Conservation (phyloP, 2,797 vertebrate species). For the Characodon lateralis region DNA sequence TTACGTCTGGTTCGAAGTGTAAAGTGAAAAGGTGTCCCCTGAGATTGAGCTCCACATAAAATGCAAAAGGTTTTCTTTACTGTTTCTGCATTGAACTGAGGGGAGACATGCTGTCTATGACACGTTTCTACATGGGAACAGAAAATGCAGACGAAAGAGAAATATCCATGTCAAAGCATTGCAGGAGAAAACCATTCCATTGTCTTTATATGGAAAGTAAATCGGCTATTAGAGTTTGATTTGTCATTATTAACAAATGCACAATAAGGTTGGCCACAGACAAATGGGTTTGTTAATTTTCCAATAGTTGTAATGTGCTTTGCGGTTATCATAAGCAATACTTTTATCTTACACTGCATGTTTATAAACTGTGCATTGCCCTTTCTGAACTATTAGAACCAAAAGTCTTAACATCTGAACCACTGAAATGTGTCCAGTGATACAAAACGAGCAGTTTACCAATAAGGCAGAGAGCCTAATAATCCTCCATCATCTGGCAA, state of each 20-base stretch:
- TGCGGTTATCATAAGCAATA: conserved; percentile 16
- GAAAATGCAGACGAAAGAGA: conserved; percentile 20
- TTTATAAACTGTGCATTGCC: not conserved
- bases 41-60: conserved; percentile 54
- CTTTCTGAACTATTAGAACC: not conserved
- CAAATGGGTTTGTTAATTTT: conserved; percentile 34
- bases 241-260: conserved; percentile 13
- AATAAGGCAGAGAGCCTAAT: not conserved
- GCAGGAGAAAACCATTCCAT: conserved; percentile 20
- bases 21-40: conserved; percentile 43
- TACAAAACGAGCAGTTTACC: not conserved
- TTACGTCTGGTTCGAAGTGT: conserved; percentile 53
- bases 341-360: conserved; percentile 10
- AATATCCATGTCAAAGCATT: conserved; percentile 24
- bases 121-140: conserved; percentile 49
- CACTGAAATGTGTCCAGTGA: not conserved
- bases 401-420: conserved; percentile 8
- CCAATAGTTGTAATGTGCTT: conserved; percentile 46
- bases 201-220: conserved; percentile 20
- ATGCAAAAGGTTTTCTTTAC: conserved; percentile 51
- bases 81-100: conserved; percentile 52
- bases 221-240: conserved; percentile 18
- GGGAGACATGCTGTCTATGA: conserved; percentile 44
- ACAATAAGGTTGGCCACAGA: conserved; percentile 22
- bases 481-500: not conserved